Conservation (phyloP, 1,140 invertebrate species). For the Danaus melanippus region DNA sequence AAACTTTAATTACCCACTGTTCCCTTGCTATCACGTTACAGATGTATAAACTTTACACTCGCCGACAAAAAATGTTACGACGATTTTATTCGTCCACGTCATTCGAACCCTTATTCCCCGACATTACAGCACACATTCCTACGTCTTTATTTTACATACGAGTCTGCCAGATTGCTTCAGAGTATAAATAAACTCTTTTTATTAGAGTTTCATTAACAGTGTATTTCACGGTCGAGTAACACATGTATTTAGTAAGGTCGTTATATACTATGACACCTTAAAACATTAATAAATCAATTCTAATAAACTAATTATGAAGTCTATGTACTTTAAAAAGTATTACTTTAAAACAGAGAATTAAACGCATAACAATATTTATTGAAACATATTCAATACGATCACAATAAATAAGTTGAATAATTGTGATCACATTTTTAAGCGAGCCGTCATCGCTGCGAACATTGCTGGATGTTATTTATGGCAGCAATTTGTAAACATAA, state of each 20-base stretch:
- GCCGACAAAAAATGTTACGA: neutral
- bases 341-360: too few species aligned
- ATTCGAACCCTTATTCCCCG: slow-evolving; percentile 3
- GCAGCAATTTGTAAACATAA: slow-evolving; percentile 44
- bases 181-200: slow-evolving; percentile 26
- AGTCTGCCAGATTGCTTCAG: slow-evolving; percentile 3
- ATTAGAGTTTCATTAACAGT: slow-evolving; percentile 29
- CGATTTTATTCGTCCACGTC: neutral
- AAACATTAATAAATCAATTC: too few species aligned
- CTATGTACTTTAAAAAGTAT: too few species aligned
- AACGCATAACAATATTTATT: too few species aligned
- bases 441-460: neutral
- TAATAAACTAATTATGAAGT: too few species aligned
- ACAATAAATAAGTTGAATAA: too few species aligned
- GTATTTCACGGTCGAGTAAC: slow-evolving; percentile 24
- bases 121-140: slow-evolving; percentile 2
- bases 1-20: slow-evolving; percentile 35
- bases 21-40: slow-evolving; percentile 32
- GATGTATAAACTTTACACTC: slow-evolving; percentile 16
- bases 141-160: slow-evolving; percentile 2
- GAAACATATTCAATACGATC: too few species aligned
- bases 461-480: slow-evolving; percentile 28
- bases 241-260: slow-evolving; percentile 1
- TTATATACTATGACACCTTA: too few species aligned
- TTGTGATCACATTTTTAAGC: slow-evolving; percentile 2